Evolutionary conservation across 2,888 invertebrate genomes (phyloP), one percentile per base, ranked within the genome.

Genomic region (Pyrochroa serraticornis): DNA sequence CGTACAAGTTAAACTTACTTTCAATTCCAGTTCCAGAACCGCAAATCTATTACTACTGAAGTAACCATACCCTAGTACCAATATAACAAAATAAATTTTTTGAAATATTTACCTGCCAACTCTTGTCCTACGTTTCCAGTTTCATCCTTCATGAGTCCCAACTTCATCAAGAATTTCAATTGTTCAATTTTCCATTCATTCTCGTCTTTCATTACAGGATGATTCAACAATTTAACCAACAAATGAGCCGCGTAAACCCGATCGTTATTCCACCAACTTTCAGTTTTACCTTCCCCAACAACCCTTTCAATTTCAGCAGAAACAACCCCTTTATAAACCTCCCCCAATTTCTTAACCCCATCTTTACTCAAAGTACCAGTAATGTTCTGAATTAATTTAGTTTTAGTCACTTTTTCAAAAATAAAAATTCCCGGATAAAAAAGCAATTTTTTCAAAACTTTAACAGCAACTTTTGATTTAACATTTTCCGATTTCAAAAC

Each of bases 391-490:
- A 89, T 78, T 41, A 89, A 74, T 67, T 85, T 86, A 8, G 84
- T 85, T 7, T 85, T 84, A 12, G 89, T 89, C 31, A 86, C 85
- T 78, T 89, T 89, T 69, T 90, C 89, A 60, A 91, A 87, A 76
- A 87, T 86, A 58, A 91, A 84, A 69, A 87, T 86, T 2, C 91
- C 90, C 0, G 90, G 89, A 72, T 85, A 80, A 39, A 89, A 82
- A 7, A 90, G 79, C 1, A 92, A 75, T 67, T 85, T 87, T 53
- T 85, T 85, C 34, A 92, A 74, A 3, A 86, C 81, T 6, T 81
- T 79, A 1, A 90, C 79, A 74, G 86, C 85, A 1, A 81, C 79
- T 64, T 81, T 79, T 33, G 81, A 79, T 31, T 80, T 78, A 5
- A 84, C 79, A 37, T 80, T 78, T 14, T 84, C 81, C 1, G 77